These are phyloP conservation scores for Listronotus oregonensis DNA, from an alignment of 1,140 invertebrate species.

Conservation along the genomic window DNA sequence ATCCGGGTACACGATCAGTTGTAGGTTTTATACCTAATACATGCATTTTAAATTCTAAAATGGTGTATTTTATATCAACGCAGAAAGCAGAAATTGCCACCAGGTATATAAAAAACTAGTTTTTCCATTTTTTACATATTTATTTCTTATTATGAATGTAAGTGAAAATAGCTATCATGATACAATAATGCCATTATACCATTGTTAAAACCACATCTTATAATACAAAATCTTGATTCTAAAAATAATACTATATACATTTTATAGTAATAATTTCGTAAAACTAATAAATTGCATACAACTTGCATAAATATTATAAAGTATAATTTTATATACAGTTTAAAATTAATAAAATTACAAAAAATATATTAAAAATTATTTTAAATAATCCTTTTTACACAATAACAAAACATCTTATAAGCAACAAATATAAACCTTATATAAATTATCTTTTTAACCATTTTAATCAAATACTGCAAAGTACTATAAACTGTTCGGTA, in stretches of 20 bases:
- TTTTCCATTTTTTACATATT: conserved; percentile 19
- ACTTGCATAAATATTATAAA: conserved; percentile 19
- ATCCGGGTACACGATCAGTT: too few relatives aligned
- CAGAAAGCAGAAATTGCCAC: too few relatives aligned
- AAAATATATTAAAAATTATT: conserved; percentile 29
- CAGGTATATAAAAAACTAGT: too few relatives aligned
- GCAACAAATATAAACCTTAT: conserved; percentile 34
- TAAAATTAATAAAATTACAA: conserved; percentile 28
- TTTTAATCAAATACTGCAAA: conserved; percentile 29
- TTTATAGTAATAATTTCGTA: conserved; percentile 25
- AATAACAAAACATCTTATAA: conserved; percentile 31
- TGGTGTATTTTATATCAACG: too few relatives aligned
- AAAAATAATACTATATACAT: conserved; percentile 41
- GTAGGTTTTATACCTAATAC: too few relatives aligned
- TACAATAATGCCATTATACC: conserved; percentile 47
- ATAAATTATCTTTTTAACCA: conserved; percentile 27
- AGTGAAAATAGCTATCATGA: conserved; percentile 50
- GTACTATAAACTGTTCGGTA: conserved; percentile 3
- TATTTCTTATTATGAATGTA: conserved; percentile 49
- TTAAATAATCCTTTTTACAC: conserved; percentile 28
- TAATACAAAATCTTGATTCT: conserved; percentile 43
- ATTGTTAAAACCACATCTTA: conserved; percentile 36
- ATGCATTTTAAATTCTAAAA: too few relatives aligned
- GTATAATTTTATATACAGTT: conserved; percentile 25
- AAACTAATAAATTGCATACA: conserved; percentile 26